Base-by-base conservation (phyloP, 2,888 invertebrate species). In the Nomada flava region DNA sequence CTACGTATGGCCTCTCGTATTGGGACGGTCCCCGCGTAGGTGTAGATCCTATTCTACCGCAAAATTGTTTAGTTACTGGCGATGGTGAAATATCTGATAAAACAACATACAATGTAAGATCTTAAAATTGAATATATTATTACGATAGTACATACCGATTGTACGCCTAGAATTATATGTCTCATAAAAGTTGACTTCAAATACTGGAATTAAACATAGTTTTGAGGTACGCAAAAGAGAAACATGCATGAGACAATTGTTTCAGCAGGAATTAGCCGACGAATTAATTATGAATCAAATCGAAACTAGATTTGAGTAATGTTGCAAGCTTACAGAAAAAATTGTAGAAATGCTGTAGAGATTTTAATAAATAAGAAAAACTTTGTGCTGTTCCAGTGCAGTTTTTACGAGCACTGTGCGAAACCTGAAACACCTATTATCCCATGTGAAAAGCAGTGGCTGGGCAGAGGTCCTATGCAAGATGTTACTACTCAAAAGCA, bases 401-500 rank as follows among this genome's bases (percentile, higher is more conserved):
- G 93, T 76, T 94, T 92, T 74, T 44, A 91, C 26, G 92, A 92
- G 53, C 92, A 94, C 78, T 92, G 91, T 67, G 65, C 88, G 0
- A 87, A 91, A 62, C 90, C 89, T 4, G 91, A 91, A 57, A 52
- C 76, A 18, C 80, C 85, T 18, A 91, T 91, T 11, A 79, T 76
- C 13, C 92, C 93, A 20, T 91, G 90, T 60, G 76, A 76, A 5
- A 89, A 90, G 68, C 88, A 91, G 67, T 88, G 89, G 87, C 80
- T 93, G 3, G 92, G 92, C 72, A 95, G 95, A 84, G 95, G 95
- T 26, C 96, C 96, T n/a, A 96, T 97, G 95, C 96, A 96, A 93
- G 95, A 95, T 84, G 93, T 96, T 80, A 97, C 97, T 2, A 97
- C 97, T 0, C 96, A 96, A 86, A 96, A 96, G 57, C 96, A 96